Conservation (phyloP, 2,113 vertebrate genomes). For the Pterophyllum scalare region DNA sequence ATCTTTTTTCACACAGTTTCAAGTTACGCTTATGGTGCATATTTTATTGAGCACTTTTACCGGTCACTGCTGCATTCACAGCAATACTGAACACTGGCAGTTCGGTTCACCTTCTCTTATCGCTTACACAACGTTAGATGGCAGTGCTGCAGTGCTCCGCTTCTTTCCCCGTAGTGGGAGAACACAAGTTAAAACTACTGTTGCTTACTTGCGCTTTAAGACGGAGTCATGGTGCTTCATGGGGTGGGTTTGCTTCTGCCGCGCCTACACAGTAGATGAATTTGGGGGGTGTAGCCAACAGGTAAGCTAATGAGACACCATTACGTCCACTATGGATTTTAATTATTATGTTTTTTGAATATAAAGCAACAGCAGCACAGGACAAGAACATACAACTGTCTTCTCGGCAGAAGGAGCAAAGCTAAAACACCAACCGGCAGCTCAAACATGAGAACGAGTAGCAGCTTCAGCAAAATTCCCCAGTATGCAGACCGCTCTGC, state of each 20-base stretch:
- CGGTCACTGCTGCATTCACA: neutral
- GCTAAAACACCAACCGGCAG: neutral
- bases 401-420: neutral
- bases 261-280: no score
- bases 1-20: neutral
- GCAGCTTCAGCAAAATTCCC: neutral
- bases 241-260: neutral
- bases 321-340: neutral
- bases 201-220: neutral
- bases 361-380: no score
- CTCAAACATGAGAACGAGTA: no score
- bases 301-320: neutral
- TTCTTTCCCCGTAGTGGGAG: neutral
- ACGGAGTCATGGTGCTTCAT: neutral
- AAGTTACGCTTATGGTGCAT: neutral
- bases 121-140: no score
- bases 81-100: neutral
- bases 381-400: neutral
- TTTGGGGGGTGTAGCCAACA: neutral
- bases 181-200: neutral
- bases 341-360: no score
- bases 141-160: neutral
- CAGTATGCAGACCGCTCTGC: neutral
- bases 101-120: rapidly evolving
- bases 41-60: neutral